Evolutionary conservation across 1,140 invertebrate genomes (phyloP).

Genomic region (Atta cephalotes): DNA sequence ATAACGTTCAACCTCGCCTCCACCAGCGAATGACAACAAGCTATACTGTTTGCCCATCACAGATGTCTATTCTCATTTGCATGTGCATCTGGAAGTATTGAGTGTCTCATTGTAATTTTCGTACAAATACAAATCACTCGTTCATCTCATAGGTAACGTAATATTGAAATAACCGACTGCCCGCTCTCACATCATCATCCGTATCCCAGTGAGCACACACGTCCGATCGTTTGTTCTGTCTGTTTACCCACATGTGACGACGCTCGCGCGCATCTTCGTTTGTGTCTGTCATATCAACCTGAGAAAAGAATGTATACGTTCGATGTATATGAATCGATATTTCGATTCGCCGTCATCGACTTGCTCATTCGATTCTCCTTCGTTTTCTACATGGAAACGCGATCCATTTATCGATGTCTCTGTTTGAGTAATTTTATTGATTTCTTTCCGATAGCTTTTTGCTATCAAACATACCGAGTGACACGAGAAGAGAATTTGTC

Average conservation of each 20-base stretch:
- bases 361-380: background rate
- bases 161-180: slow-evolving; percentile 69
- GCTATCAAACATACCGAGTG: background rate
- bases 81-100: slow-evolving; percentile 65
- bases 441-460: background rate
- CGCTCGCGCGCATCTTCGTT: slow-evolving; percentile 27
- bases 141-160: slow-evolving; percentile 57
- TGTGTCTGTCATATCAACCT: slow-evolving; percentile 10
- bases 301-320: slow-evolving; percentile 24
- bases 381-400: slow-evolving; percentile 1
- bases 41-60: slow-evolving; percentile 1
- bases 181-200: slow-evolving; percentile 19
- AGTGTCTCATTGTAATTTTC: slow-evolving; percentile 69
- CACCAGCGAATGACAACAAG: background rate
- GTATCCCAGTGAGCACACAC: slow-evolving; percentile 45
- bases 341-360: background rate
- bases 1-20: background rate
- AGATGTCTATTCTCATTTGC: slow-evolving; percentile 67
- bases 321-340: slow-evolving; percentile 23
- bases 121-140: slow-evolving; percentile 69
- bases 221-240: slow-evolving; percentile 60
- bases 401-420: background rate
- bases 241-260: slow-evolving; percentile 73
- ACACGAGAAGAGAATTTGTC: background rate
- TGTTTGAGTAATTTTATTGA: slow-evolving; percentile 13